Base-by-base conservation (phyloP, 2,797 vertebrate species). In the Labroides dimidiatus region DNA sequence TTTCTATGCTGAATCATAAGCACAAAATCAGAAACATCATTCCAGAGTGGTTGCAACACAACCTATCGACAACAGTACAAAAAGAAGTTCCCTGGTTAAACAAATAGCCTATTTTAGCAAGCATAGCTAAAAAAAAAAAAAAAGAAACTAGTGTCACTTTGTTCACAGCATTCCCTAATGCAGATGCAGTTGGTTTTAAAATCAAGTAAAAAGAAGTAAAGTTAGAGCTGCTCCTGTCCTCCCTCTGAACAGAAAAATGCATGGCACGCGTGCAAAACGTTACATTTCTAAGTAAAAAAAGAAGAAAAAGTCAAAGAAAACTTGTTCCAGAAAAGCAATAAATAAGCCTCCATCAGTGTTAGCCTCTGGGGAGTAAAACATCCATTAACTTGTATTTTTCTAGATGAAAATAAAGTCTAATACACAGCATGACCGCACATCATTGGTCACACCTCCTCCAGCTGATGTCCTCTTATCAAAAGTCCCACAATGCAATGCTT, bases 111-210 rank as follows among this genome's bases (percentile, higher is more conserved):
- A 89, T 89, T 85, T 89, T 89, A 92, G 93, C 93, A 94, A 93
- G 92, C 93, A 93, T 48, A 90, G 88, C 91, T 93, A 93, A 93
- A 93, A 90, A 87, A 92, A n/a, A n/a, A n/a, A 93, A 93, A 89
- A 88, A 93, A 91, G 30, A 33, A 33, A 33, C 85, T 87, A 90
- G 72, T 84, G 87, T 87, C 86, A 89, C 87, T 85, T 89, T 85
- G 81, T 87, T 87, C 81, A 90, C 85, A 77, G 90, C 92, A 94
- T 94, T 94, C 90, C 90, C 89, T 93, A 93, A 92, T 77, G 90
- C 90, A 92, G 85, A 93, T 86, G 89, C 91, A 91, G 82, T 89
- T 86, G 75, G 67, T 89, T 89, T 82, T 82, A 88, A 88, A 90
- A 86, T 90, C 82, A 84, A 86, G 84, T 89, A 81, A 79, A 90